These are phyloP conservation scores for Argyresthia albistria DNA, from an alignment of 2,888 invertebrate species.

Conservation along the genomic window DNA sequence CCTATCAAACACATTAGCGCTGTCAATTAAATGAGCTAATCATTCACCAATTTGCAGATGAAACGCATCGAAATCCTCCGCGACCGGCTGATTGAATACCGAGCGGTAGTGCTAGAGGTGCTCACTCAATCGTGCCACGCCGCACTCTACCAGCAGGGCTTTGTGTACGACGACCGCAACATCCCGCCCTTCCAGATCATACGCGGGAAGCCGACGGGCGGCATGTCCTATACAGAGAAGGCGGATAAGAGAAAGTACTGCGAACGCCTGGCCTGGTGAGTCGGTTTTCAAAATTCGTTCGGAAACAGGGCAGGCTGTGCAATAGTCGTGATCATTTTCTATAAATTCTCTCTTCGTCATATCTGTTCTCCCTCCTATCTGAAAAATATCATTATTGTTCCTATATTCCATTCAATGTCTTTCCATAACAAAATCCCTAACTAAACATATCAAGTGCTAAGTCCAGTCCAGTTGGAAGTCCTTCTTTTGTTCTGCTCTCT, in stretches of 20 bases:
- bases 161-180: conserved; percentile 82
- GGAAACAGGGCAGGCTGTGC: no score
- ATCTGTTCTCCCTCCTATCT: no score
- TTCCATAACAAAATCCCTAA: no score
- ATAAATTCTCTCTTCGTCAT: no score
- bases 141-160: conserved; percentile 82
- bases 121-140: conserved; percentile 79
- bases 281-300: not conserved
- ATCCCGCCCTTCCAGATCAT: conserved; percentile 59
- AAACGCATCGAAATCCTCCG: conserved; percentile 46
- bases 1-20: no score
- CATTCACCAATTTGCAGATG: conserved; percentile 43
- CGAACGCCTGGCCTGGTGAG: conserved; percentile 81
- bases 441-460: no score
- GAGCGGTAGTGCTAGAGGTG: conserved; percentile 52
- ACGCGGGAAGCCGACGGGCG: conserved; percentile 74
- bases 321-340: no score
- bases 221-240: conserved; percentile 90
- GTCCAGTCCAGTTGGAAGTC: no score
- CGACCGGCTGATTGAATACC: conserved; percentile 39
- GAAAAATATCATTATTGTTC: no score
- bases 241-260: conserved; percentile 88
- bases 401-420: no score
- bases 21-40: no score
- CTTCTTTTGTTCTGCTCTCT: no score